phyloP scores from a whole-genome alignment of 2,797 vertebrate species.

The Iguana delicatissima region DNA sequence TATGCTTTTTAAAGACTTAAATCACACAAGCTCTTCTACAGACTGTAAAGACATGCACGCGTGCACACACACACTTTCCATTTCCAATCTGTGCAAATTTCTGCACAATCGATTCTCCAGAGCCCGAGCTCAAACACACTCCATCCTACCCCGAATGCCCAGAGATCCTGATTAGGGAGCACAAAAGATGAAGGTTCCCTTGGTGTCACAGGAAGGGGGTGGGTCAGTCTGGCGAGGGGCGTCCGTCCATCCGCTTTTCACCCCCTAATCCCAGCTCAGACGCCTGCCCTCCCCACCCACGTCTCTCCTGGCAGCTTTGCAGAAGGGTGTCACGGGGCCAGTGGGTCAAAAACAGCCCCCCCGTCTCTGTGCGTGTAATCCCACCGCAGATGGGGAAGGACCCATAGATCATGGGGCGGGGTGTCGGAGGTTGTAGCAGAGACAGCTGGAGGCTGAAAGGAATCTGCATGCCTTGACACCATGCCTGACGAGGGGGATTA shows the following conservation, averaged over 20 bases:
- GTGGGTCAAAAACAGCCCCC: not conserved
- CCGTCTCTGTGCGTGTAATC: not conserved
- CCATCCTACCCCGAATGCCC: not conserved
- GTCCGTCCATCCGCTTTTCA: too few species aligned
- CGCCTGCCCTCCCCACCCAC: not conserved
- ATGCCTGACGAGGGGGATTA: not conserved
- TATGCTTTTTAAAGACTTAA: not conserved
- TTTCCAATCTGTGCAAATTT: not conserved
- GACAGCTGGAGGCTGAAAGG: slow-evolving; percentile 7
- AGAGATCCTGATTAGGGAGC: too few species aligned
- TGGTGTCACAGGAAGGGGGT: too few species aligned
- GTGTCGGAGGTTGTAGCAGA: not conserved
- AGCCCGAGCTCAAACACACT: too few species aligned
- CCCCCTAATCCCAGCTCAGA: slow-evolving; percentile 27
- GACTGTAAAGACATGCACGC: not conserved
- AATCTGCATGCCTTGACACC: not conserved
- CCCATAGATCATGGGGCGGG: not conserved
- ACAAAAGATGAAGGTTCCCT: not conserved
- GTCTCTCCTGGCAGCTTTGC: not conserved
- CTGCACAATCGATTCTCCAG: not conserved
- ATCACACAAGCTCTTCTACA: not conserved
- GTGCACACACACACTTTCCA: not conserved
- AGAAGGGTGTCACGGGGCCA: not conserved
- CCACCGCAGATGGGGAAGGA: not conserved
- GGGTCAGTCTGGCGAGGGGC: not conserved